Evolutionary conservation across 2,113 vertebrate genomes (phyloP).

Genomic region (Cariama cristata): DNA sequence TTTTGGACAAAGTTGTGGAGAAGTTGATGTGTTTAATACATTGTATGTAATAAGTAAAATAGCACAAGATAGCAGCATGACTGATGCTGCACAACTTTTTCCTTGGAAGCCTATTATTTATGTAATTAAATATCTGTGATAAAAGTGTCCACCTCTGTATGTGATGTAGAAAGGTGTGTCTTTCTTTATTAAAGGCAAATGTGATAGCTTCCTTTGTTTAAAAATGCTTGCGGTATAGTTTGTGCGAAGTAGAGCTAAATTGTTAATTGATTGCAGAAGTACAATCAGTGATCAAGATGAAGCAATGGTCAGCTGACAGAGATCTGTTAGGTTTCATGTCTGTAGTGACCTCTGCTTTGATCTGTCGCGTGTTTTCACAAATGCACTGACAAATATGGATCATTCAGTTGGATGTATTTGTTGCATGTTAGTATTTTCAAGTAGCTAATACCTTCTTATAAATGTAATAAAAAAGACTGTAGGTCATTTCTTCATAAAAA

Average conservation of each 20-base stretch:
- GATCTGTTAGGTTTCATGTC: neutral
- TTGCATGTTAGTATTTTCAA: neutral
- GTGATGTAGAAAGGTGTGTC: neutral
- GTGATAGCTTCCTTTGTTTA: neutral
- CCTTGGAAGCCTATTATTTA: neutral
- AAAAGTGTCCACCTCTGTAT: neutral
- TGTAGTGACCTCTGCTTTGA: neutral
- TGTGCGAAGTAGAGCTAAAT: neutral
- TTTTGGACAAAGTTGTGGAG: neutral
- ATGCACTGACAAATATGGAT: accelerated
- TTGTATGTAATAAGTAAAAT: neutral
- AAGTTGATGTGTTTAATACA: neutral
- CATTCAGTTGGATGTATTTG: neutral
- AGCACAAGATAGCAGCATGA: neutral
- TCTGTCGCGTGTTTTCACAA: neutral
- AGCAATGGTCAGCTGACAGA: neutral
- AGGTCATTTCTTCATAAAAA: neutral
- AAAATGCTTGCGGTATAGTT: neutral
- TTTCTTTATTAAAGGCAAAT: neutral
- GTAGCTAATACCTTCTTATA: neutral
- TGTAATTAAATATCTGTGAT: neutral
- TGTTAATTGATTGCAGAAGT: neutral
- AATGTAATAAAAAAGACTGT: neutral
- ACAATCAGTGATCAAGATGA: neutral
- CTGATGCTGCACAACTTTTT: neutral